Conservation (phyloP, 2,797 vertebrate genomes). For the Microctenopoma lineatum region DNA sequence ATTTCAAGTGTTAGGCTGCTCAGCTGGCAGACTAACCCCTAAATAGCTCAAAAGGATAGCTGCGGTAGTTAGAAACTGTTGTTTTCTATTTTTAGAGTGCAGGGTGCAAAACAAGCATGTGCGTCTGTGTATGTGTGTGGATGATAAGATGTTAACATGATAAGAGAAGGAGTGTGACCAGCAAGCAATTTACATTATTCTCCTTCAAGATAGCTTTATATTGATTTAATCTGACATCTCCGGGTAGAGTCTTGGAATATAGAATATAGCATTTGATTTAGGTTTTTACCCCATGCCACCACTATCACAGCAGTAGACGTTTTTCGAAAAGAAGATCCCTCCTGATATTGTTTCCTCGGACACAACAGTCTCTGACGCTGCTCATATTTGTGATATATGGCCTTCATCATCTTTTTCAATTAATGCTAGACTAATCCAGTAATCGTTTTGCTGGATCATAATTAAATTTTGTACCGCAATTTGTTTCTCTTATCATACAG, state of each 20-base stretch:
- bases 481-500: constrained; percentile 70
- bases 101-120: constrained; percentile 1
- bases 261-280: constrained; percentile 29
- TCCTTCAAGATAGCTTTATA: constrained; percentile 14
- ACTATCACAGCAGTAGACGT: constrained; percentile 4
- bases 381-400: constrained; percentile 64
- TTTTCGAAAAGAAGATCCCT: constrained; percentile 42
- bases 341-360: constrained; percentile 51
- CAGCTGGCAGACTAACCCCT: constrained; percentile 45
- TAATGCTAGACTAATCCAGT: constrained; percentile 74
- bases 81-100: constrained; percentile 47
- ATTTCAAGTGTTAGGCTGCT: constrained; percentile 62
- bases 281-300: constrained; percentile 11
- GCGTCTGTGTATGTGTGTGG: constrained; percentile 2
- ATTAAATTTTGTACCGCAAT: constrained; percentile 79
- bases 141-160: constrained; percentile 18
- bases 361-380: constrained; percentile 48
- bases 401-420: constrained; percentile 73
- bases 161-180: constrained; percentile 27
- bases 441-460: constrained; percentile 79
- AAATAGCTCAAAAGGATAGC: constrained; percentile 57
- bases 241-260: constrained; percentile 16
- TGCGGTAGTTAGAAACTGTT: constrained; percentile 28
- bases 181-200: constrained; percentile 27
- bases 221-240: constrained; percentile 35